phyloP scores from a whole-genome alignment of 2,888 invertebrate genomes.

The Rhingia campestris region DNA sequence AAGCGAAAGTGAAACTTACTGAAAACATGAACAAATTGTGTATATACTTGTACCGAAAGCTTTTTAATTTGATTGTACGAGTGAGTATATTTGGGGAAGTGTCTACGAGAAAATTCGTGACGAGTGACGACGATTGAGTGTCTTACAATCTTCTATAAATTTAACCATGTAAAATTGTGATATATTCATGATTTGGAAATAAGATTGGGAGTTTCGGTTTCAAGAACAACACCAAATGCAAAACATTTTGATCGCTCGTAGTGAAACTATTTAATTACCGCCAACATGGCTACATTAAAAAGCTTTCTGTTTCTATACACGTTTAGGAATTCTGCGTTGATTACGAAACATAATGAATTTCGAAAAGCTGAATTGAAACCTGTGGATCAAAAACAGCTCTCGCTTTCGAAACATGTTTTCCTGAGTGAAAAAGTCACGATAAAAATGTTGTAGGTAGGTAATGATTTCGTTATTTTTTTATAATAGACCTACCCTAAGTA shows the following conservation, averaged over 20 bases:
- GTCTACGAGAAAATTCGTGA: constrained; percentile 7
- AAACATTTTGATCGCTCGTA: too few relatives aligned
- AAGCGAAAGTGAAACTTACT: constrained; percentile 82
- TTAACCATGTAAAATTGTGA: neutral
- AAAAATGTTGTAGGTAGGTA: too few relatives aligned
- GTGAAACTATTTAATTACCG: neutral
- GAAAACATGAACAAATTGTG: constrained; percentile 65
- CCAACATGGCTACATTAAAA: neutral
- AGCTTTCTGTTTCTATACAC: constrained; percentile 1
- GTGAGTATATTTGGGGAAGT: neutral
- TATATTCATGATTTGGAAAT: neutral
- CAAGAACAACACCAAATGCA: neutral
- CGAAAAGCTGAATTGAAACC: constrained; percentile 30
- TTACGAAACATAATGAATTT: constrained; percentile 26
- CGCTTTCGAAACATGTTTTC: constrained; percentile 15
- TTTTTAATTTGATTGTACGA: constrained; percentile 22
- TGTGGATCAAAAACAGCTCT: constrained; percentile 29
- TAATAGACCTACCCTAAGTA: too few relatives aligned
- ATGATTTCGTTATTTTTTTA: too few relatives aligned
- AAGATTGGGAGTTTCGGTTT: neutral
- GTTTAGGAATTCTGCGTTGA: constrained; percentile 8
- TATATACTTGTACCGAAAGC: constrained; percentile 61
- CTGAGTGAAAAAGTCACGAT: neutral
- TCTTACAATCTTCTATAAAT: neutral
- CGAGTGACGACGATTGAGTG: neutral